Conservation (phyloP, 2,113 vertebrate species). For the Aldabrachelys gigantea region DNA sequence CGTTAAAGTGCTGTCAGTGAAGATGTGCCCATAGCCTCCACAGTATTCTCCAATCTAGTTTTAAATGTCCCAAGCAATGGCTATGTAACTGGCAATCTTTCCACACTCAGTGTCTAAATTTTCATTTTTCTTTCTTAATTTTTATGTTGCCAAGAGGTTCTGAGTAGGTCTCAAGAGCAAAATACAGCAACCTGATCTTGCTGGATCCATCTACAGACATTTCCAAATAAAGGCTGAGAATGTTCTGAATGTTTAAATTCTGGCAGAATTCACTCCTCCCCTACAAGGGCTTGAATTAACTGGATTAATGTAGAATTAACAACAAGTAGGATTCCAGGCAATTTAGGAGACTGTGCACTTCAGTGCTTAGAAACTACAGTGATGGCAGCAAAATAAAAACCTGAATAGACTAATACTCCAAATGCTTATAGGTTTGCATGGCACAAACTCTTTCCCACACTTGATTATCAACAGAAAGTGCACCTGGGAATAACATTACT, state of each 20-base stretch:
- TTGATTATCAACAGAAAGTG: too few species aligned
- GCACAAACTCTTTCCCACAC: too few species aligned
- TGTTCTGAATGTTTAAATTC: not conserved
- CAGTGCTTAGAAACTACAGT: not conserved
- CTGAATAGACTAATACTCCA: not conserved
- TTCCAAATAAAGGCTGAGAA: constrained; percentile 20
- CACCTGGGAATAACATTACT: too few species aligned
- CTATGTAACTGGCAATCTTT: not conserved
- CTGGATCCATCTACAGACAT: not conserved
- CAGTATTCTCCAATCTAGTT: not conserved
- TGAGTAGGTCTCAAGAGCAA: not conserved
- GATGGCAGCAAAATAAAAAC: not conserved
- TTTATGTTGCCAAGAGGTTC: not conserved
- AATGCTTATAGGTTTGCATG: too few species aligned
- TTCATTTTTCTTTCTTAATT: not conserved
- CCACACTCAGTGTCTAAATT: not conserved
- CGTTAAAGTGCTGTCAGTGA: too few species aligned
- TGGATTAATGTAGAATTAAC: not conserved
- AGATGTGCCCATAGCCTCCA: not conserved
- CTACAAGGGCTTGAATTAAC: not conserved
- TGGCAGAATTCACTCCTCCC: not conserved
- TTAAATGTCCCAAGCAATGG: constrained; percentile 21
- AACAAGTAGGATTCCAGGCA: not conserved
- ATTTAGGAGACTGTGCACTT: not conserved
- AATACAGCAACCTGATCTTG: not conserved